Evolutionary conservation across 2,888 invertebrate genomes (phyloP).

Genomic region (Digitonthophagus gazella): DNA sequence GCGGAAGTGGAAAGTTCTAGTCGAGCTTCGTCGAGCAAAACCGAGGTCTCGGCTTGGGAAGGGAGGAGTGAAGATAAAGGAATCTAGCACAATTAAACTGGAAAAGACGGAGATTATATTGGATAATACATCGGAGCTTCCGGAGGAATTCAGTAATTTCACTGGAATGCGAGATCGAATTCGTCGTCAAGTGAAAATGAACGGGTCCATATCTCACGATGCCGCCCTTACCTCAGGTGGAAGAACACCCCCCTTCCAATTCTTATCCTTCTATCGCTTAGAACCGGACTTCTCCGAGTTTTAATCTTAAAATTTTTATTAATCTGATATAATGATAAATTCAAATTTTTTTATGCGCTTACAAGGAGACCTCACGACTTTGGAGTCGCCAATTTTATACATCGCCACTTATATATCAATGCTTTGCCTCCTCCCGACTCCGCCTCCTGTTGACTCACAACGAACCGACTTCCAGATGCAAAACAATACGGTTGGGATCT

Average conservation of each 20-base stretch:
- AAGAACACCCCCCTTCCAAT: background rate
- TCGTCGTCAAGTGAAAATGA: conserved; percentile 5
- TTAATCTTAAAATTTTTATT: too few species aligned
- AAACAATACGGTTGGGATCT: too few species aligned
- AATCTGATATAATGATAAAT: background rate
- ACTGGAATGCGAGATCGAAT: conserved; percentile 13
- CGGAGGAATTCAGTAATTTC: conserved; percentile 12
- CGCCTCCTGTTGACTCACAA: too few species aligned
- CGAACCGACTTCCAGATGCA: too few species aligned
- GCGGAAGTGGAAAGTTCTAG: background rate
- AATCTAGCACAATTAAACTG: conserved; percentile 17
- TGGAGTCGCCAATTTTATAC: too few species aligned
- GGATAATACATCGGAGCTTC: conserved; percentile 9
- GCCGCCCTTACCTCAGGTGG: background rate
- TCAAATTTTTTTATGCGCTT: background rate
- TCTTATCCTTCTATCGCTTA: background rate
- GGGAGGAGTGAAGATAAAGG: background rate
- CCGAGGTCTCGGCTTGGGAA: background rate
- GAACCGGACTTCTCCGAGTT: too few species aligned
- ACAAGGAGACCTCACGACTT: background rate
- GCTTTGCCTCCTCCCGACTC: too few species aligned
- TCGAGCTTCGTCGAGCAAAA: background rate
- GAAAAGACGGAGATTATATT: conserved; percentile 18
- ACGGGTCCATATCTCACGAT: conserved; percentile 14
- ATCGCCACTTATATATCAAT: too few species aligned